Conservation (phyloP, 2,113 vertebrate species). For the Chlorocebus sabaeus region DNA sequence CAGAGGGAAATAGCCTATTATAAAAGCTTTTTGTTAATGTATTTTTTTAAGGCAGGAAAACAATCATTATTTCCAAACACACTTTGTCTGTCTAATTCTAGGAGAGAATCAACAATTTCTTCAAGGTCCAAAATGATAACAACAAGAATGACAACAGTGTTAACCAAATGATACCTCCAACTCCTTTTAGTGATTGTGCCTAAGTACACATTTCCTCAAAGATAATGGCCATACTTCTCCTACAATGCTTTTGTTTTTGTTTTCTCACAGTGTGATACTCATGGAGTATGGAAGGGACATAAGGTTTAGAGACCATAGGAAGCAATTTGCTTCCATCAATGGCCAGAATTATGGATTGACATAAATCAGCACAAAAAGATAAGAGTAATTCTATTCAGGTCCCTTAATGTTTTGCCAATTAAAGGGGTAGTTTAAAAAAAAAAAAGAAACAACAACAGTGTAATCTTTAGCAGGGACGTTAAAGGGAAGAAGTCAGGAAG, state of each 20-base stretch:
- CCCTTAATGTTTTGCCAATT: neutral
- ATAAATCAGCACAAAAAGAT: neutral
- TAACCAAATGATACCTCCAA: constrained; percentile 3
- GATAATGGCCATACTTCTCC: neutral
- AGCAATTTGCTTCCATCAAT: neutral
- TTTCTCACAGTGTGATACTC: neutral
- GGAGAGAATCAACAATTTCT: constrained; percentile 34
- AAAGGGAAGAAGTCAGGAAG: neutral
- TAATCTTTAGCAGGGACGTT: neutral
- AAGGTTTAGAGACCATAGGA: neutral
- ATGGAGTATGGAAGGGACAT: neutral
- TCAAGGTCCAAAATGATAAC: constrained; percentile 41
- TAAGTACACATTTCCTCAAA: neutral
- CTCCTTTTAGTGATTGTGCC: neutral
- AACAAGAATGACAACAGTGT: constrained; percentile 1
- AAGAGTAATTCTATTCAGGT: neutral
- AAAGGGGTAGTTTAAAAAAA: neutral
- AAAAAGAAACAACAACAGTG: neutral
- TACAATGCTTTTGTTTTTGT: neutral
- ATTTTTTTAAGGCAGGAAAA: constrained; percentile 58
- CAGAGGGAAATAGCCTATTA: constrained; percentile 44
- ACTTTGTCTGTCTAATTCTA: constrained; percentile 69
- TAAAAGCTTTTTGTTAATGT: constrained; percentile 47
- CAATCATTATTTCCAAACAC: constrained; percentile 2
- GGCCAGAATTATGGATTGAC: neutral